phyloP scores from a whole-genome alignment of 1,140 invertebrate genomes.

The Colletes latitarsis region DNA sequence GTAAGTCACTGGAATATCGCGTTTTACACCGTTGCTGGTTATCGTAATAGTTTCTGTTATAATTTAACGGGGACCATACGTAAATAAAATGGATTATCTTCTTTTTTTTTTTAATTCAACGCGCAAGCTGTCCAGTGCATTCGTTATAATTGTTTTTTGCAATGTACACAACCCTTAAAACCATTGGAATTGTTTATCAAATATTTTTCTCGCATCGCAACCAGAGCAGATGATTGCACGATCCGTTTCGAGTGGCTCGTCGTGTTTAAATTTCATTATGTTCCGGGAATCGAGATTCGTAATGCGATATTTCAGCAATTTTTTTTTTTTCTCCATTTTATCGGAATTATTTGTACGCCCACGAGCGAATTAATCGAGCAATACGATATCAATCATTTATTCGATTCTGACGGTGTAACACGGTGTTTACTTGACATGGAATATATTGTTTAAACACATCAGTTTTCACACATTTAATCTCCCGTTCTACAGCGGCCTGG shows the following conservation, averaged over 20 bases:
- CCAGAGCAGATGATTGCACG: neutral
- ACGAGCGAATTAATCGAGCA: constrained; percentile 24
- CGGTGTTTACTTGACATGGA: neutral
- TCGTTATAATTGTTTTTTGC: no score
- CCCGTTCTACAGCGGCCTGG: neutral
- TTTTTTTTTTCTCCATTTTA: neutral
- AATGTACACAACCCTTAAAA: no score
- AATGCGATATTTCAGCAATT: neutral
- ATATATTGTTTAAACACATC: neutral
- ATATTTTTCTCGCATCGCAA: neutral
- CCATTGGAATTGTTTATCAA: no score
- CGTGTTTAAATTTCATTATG: no score
- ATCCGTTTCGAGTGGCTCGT: neutral
- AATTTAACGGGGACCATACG: no score
- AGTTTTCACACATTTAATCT: neutral
- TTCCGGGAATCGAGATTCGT: neutral
- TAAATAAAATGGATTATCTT: no score
- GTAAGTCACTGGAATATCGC: neutral
- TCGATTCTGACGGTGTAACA: neutral
- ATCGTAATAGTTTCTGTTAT: no score
- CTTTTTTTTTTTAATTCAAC: no score
- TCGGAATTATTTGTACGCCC: neutral
- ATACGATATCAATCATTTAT: constrained; percentile 12
- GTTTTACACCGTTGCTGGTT: no score
- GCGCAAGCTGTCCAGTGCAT: no score